These are phyloP conservation scores for Agrilus planipennis DNA, from an alignment of 1,140 invertebrate species.

Conservation along the genomic window DNA sequence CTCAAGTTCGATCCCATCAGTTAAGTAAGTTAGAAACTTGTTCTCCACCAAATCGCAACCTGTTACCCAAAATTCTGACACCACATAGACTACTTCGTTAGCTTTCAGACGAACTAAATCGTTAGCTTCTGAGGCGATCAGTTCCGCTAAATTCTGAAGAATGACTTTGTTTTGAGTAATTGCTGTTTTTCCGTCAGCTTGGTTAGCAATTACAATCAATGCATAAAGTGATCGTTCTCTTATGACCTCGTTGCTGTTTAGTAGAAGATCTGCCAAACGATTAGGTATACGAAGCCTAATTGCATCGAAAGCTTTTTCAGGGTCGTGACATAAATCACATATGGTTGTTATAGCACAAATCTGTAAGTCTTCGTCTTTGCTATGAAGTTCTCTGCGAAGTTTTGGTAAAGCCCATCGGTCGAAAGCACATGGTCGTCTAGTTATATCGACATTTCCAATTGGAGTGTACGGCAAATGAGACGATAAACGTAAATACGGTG, in stretches of 20 bases:
- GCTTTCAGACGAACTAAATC: conserved; percentile 18
- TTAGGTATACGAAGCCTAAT: conserved; percentile 18
- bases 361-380: conserved; percentile 15
- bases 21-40: too few species aligned
- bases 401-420: conserved; percentile 25
- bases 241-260: conserved; percentile 15
- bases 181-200: conserved; percentile 19
- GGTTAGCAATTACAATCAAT: conserved; percentile 18
- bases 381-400: conserved; percentile 25
- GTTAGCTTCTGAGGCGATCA: conserved; percentile 16
- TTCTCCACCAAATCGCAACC: too few species aligned
- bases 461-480: conserved; percentile 27
- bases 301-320: conserved; percentile 26
- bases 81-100: conserved; percentile 15
- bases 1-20: too few species aligned
- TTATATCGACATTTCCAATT: conserved; percentile 22
- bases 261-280: conserved; percentile 21
- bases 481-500: conserved; percentile 21
- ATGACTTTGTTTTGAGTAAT: conserved; percentile 19
- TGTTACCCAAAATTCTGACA: conserved; percentile 21
- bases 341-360: conserved; percentile 23
- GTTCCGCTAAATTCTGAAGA: conserved; percentile 16
- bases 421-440: conserved; percentile 23
- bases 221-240: conserved; percentile 20
- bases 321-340: conserved; percentile 25